A percentile compares a stretch with the other conserved stretches of the same genome.
Evolutionary conservation across 2,797 vertebrate species (phyloP).

Genomic region (Taenioides sp.): DNA sequence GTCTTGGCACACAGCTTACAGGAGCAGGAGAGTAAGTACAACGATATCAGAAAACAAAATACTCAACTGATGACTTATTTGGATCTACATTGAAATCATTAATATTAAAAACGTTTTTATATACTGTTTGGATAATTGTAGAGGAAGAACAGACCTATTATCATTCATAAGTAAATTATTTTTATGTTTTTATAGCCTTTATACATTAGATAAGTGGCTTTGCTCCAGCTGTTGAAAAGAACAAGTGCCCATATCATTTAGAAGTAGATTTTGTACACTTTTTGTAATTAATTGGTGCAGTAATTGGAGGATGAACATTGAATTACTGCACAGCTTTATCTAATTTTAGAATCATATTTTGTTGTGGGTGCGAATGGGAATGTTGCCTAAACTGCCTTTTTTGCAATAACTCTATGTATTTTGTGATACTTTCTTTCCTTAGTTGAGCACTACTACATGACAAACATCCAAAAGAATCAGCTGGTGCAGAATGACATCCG

Average conservation of each 20-base stretch:
- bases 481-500: slow-evolving; percentile 80
- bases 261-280: no score
- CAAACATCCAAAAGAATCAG: slow-evolving; percentile 78
- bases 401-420: neutral
- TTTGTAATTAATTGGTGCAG: no score
- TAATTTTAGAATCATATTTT: no score
- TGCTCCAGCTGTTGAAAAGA: neutral
- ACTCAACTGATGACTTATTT: neutral
- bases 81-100: neutral
- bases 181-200: neutral
- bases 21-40: slow-evolving; percentile 80
- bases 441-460: slow-evolving; percentile 81
- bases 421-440: neutral
- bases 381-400: neutral
- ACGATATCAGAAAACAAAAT: neutral
- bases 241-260: no score
- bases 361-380: no score
- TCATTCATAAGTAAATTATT: no score
- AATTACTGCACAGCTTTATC: no score
- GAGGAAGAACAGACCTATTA: no score
- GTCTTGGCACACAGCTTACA: slow-evolving; percentile 78
- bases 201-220: neutral
- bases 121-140: no score
- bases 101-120: neutral
- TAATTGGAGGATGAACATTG: no score